Conservation (phyloP, 2,113 vertebrate genomes). For the Diadophis punctatus region DNA sequence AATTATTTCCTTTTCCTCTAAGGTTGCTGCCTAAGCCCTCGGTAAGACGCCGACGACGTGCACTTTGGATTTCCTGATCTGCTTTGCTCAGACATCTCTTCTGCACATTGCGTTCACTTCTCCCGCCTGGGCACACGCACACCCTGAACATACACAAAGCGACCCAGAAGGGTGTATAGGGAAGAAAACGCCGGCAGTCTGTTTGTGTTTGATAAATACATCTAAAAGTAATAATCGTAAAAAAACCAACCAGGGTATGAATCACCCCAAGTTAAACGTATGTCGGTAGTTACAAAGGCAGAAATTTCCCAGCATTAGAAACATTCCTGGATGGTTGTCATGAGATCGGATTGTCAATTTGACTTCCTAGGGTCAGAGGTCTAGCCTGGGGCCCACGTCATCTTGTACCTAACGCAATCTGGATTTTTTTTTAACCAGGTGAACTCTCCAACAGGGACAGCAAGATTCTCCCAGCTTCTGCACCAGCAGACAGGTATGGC, state of each 20-base stretch:
- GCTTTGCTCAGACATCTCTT: neutral
- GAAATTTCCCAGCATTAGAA: neutral
- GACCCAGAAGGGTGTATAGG: neutral
- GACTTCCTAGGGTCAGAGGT: neutral
- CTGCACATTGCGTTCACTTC: fast-evolving
- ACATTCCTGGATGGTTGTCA: neutral
- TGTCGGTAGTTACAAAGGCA: neutral
- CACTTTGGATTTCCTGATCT: neutral
- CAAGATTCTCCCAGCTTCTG: neutral
- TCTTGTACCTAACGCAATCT: neutral
- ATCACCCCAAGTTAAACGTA: neutral
- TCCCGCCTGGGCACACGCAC: neutral
- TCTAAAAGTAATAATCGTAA: neutral
- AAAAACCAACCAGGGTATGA: neutral
- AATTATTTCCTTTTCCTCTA: neutral
- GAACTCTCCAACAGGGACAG: neutral
- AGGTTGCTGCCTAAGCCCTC: neutral
- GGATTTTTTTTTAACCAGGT: neutral
- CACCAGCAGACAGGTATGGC: too few relatives aligned
- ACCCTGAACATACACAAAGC: neutral
- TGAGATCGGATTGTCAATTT: neutral
- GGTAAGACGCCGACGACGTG: fast-evolving
- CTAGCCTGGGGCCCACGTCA: neutral
- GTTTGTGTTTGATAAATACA: neutral
- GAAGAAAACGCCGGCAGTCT: neutral